Evolutionary conservation across 2,797 vertebrate genomes (phyloP).

Genomic region (Prionace glauca): DNA sequence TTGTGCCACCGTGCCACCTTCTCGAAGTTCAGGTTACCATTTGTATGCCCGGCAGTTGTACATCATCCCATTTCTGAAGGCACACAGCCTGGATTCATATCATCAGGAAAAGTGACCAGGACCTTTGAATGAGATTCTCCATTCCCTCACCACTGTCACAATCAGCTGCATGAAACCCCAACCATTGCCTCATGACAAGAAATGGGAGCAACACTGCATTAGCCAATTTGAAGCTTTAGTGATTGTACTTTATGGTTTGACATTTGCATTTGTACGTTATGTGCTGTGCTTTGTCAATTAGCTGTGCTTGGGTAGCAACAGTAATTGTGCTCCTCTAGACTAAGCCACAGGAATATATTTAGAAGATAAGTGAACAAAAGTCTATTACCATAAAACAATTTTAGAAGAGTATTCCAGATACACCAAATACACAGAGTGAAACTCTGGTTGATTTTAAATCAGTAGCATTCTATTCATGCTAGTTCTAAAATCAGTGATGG

Average conservation of each 20-base stretch:
- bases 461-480: slow-evolving; percentile 41
- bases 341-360: background rate
- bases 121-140: no score
- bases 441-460: background rate
- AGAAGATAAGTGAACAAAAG: background rate
- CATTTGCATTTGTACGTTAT: background rate
- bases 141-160: no score
- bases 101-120: no score
- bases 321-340: background rate
- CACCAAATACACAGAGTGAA: no score
- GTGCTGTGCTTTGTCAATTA: background rate
- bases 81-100: no score
- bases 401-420: background rate
- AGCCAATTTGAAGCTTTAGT: background rate
- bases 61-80: no score
- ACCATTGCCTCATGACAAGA: background rate
- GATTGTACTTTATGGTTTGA: background rate
- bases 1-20: no score
- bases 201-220: slow-evolving; percentile 8
- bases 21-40: no score
- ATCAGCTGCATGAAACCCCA: no score
- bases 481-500: slow-evolving; percentile 42
- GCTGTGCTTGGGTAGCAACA: background rate
- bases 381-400: background rate
- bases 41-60: no score